phyloP scores from a whole-genome alignment of 2,797 vertebrate species.

The Spondyliosoma cantharus region DNA sequence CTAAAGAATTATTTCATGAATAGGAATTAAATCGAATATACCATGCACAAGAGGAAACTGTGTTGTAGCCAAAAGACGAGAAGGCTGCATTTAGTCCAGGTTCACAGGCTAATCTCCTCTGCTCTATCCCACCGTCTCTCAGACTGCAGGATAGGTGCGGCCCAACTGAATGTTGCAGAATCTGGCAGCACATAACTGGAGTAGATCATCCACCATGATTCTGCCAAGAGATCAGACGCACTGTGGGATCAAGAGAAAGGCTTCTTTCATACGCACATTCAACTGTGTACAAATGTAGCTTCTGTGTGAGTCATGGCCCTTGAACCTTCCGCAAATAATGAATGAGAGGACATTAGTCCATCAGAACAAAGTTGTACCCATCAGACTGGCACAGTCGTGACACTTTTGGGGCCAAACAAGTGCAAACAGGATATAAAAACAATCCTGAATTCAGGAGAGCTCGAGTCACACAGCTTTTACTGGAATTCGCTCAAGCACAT shows the following conservation, averaged over 20 bases:
- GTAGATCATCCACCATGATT: slow-evolving; percentile 22
- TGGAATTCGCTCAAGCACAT: neutral
- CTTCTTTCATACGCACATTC: neutral
- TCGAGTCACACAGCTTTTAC: neutral
- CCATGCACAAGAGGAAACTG: neutral
- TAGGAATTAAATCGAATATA: neutral
- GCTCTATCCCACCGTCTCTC: slow-evolving; percentile 11
- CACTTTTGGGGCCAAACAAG: neutral
- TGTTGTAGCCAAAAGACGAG: slow-evolving; percentile 11
- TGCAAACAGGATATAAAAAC: neutral
- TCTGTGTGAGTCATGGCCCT: neutral
- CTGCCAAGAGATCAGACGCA: slow-evolving; percentile 2
- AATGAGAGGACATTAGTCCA: neutral
- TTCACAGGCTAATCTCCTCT: slow-evolving; percentile 18
- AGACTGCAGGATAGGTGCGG: slow-evolving; percentile 32
- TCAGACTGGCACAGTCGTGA: neutral
- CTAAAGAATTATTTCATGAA: neutral
- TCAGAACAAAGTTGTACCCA: neutral
- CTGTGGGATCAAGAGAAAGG: neutral
- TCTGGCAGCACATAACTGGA: slow-evolving; percentile 36
- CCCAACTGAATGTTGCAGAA: slow-evolving; percentile 29
- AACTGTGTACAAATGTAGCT: neutral
- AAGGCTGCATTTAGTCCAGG: slow-evolving; percentile 26
- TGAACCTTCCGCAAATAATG: neutral
- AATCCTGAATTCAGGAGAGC: neutral